Evolutionary conservation across 1,140 invertebrate genomes (phyloP), one percentile per base, ranked within the genome.

Genomic region (Lasaia peninsularis): DNA sequence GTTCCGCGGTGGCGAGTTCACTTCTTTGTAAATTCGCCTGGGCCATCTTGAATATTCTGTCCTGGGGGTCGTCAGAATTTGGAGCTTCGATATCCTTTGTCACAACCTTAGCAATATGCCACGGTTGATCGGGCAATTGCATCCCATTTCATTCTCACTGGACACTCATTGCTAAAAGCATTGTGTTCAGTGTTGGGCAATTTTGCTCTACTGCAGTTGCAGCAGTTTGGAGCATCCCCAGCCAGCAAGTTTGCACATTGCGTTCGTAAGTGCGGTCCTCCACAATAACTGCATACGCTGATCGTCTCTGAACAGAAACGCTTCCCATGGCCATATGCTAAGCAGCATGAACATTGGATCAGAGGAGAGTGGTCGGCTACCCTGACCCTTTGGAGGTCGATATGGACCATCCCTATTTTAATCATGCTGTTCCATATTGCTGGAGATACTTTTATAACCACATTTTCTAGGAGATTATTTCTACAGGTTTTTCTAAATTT

Each of bases 401-500:
- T 34, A 7, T 20, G 31, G 0, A 57, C 14, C 2, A 6, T 9
- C 11, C 44, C 55, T 10, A 3, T 6, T 14, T 18, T 0, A 10
- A 21, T 2, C 12, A n/a, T 10, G 4, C 28, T 16, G 11, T 6
- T 32, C 2, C 14, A 50, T 2, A 57, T 34, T 1, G 10, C 12
- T 0, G 66, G 60, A 0, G 63, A 62, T 0, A 60, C 57, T 1
- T 31, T 55, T 0, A 65, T 0, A 0, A 65, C 62, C 0, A 65
- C 32, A 11, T 69, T 62, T 4, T 32, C 6, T 2, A 53, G 52
- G 6, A 48, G 57, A 2, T 32, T 35, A 21, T 68, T 68, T 9
- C 62, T 56, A 14, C 54, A 21, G 7, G 24, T 51, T 10, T 34
- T 53, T 9, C 52, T 50, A 16, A 37, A 68, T 18, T 31, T 52